Evolutionary conservation across 2,888 invertebrate species (phyloP).

Genomic region (Ichneumon xanthorius): DNA sequence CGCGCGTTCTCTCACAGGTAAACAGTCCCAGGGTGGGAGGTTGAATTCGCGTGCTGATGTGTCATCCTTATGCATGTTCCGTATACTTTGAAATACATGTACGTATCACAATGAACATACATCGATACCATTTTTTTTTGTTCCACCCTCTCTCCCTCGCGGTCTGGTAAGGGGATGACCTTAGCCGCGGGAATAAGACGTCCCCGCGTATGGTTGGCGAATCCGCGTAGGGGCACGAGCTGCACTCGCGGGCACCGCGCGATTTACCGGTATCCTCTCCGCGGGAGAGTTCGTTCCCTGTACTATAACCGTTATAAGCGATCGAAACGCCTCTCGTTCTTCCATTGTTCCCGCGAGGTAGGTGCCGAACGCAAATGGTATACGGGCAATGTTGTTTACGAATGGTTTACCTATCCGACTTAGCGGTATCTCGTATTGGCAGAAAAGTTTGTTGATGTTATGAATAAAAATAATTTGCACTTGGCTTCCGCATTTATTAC

Average conservation of each 20-base stretch:
- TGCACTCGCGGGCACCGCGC: constrained; percentile 41
- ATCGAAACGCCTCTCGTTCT: constrained; percentile 75
- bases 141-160: constrained; percentile 20
- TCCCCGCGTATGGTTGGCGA: constrained; percentile 41
- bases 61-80: constrained; percentile 5
- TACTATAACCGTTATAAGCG: constrained; percentile 69
- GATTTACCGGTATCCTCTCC: constrained; percentile 52
- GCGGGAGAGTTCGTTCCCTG: constrained; percentile 36
- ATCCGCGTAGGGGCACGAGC: constrained; percentile 17
- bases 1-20: constrained; percentile 59
- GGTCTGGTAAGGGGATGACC: constrained; percentile 61
- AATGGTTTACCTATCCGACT: neutral
- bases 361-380: neutral
- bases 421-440: constrained; percentile 2
- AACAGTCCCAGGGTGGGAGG: constrained; percentile 22
- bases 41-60: constrained; percentile 51
- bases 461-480: neutral
- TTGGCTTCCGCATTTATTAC: neutral
- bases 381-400: neutral
- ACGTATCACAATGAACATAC: constrained; percentile 4
- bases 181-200: constrained; percentile 67
- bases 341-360: constrained; percentile 43
- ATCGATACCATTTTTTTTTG: constrained; percentile 33
- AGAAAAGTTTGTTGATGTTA: neutral
- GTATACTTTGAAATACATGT: neutral